These are phyloP conservation scores for Parapsyche elsis DNA, from an alignment of 1,140 invertebrate genomes.

Conservation along the genomic window DNA sequence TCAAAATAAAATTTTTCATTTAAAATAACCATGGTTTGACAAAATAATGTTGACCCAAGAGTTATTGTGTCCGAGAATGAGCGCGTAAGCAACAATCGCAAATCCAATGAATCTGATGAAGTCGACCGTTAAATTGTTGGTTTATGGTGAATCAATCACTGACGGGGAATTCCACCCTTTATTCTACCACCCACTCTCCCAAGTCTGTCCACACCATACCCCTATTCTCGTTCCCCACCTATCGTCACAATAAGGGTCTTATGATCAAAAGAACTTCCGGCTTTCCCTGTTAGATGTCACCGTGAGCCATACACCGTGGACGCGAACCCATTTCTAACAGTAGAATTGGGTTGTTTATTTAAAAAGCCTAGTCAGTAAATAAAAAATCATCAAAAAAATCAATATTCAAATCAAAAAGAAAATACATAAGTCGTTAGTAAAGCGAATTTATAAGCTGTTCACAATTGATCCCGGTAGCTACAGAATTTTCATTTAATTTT, in stretches of 20 bases:
- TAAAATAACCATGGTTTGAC: too few species aligned
- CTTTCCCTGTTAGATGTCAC: constrained; percentile 45
- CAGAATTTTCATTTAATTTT: too few species aligned
- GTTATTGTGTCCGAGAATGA: constrained; percentile 26
- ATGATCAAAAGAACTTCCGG: constrained; percentile 17
- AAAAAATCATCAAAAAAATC: too few species aligned
- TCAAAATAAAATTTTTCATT: too few species aligned
- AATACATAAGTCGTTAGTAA: too few species aligned
- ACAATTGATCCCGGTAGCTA: too few species aligned
- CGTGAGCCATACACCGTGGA: not conserved
- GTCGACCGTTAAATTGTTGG: constrained; percentile 56
- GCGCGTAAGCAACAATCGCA: constrained; percentile 53
- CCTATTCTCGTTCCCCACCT: not conserved
- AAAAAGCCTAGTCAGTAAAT: too few species aligned
- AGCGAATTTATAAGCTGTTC: too few species aligned
- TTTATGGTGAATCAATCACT: constrained; percentile 56
- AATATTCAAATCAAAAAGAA: too few species aligned
- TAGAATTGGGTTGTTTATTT: too few species aligned
- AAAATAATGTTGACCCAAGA: not conserved
- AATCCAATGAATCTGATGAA: constrained; percentile 56
- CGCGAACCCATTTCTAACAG: not conserved
- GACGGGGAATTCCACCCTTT: constrained; percentile 19
- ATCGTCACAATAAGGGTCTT: not conserved
- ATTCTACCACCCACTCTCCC: not conserved
- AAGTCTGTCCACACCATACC: constrained; percentile 27